Evolutionary conservation across 2,113 vertebrate species (phyloP).

Genomic region (Amazona vittata): DNA sequence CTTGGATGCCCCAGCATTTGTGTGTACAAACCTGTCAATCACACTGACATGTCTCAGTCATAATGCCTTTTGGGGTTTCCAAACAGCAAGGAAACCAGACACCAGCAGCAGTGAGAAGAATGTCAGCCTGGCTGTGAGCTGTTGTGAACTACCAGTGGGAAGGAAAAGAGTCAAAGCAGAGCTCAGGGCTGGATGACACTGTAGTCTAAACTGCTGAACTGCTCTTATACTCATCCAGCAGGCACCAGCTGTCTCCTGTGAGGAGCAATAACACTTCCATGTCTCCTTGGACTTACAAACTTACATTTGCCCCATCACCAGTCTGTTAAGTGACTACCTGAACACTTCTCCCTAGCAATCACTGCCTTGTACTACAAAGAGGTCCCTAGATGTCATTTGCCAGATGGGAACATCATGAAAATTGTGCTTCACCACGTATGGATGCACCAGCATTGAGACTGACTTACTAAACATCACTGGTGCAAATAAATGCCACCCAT

Average conservation of each 20-base stretch:
- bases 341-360: not conserved
- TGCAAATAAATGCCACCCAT: not conserved
- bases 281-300: not conserved
- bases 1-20: not conserved
- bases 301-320: not conserved
- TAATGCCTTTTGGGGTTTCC: not conserved
- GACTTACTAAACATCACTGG: not conserved
- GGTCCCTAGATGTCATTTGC: not conserved
- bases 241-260: constrained; percentile 10
- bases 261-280: not conserved
- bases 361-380: not conserved
- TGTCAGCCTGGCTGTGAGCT: not conserved
- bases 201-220: not conserved
- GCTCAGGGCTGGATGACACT: not conserved
- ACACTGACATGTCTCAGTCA: not conserved
- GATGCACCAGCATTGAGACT: not conserved
- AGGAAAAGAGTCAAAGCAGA: constrained; percentile 26
- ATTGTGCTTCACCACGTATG: not conserved
- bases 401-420: not conserved
- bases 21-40: constrained; percentile 40
- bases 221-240: not conserved
- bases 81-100: constrained; percentile 7
- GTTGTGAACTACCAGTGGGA: not conserved
- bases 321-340: not conserved
- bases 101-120: not conserved